Conservation (phyloP, 1,140 invertebrate species). For the Bombus confusus region DNA sequence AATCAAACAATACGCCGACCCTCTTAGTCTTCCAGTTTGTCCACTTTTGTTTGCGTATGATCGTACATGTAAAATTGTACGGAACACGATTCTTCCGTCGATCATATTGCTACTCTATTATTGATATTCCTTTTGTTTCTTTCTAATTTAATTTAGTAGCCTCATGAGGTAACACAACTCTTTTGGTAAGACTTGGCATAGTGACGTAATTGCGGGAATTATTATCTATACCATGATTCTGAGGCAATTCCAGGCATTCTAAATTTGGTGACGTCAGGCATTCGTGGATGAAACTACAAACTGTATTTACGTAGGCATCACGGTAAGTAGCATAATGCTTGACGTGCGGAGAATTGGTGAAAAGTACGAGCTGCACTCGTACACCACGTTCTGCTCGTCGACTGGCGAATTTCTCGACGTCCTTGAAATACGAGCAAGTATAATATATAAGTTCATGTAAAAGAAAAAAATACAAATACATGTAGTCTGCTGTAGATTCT, state of each 20-base stretch:
- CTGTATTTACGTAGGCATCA: conserved; percentile 85
- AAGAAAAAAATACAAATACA: too few relatives aligned
- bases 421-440: conserved; percentile 71
- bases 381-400: conserved; percentile 85
- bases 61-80: neutral
- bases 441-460: neutral
- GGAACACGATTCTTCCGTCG: neutral
- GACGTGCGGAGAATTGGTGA: conserved; percentile 88
- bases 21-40: conserved; percentile 46
- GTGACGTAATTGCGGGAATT: conserved; percentile 42
- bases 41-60: neutral
- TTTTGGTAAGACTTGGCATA: conserved; percentile 64
- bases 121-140: neutral
- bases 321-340: conserved; percentile 86
- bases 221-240: conserved; percentile 40
- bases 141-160: conserved; percentile 60
- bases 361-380: conserved; percentile 84
- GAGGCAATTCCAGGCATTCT: conserved; percentile 3
- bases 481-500: too few relatives aligned
- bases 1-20: conserved; percentile 28
- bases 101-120: conserved; percentile 44
- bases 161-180: conserved; percentile 71
- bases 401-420: conserved; percentile 85
- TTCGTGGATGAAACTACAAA: conserved; percentile 85
- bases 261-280: conserved; percentile 77